Evolutionary conservation across 2,797 vertebrate genomes (phyloP).

Genomic region (Cygnus olor): DNA sequence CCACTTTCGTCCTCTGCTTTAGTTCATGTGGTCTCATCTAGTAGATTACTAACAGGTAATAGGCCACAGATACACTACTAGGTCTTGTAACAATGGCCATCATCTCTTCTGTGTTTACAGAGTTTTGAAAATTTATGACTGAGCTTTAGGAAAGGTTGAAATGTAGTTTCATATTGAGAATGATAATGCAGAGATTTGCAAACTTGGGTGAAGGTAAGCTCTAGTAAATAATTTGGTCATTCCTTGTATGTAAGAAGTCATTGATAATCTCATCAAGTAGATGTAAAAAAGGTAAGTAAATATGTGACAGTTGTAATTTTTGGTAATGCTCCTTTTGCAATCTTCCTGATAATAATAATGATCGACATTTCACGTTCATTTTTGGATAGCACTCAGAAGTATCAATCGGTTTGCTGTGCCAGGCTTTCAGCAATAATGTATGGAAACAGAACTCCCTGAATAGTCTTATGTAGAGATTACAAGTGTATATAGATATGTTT

Average conservation of each 20-base stretch:
- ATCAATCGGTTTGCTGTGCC: neutral
- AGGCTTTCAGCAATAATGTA: neutral
- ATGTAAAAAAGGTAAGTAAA: neutral
- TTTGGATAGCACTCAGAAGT: neutral
- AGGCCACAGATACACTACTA: too few species aligned
- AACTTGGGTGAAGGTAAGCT: neutral
- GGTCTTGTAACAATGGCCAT: neutral
- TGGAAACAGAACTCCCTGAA: neutral
- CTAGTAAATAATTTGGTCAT: neutral
- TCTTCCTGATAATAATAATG: neutral
- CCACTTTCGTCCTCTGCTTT: neutral
- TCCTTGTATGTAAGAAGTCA: neutral
- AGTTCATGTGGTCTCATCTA: neutral
- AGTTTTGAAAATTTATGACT: neutral
- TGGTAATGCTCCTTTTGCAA: neutral
- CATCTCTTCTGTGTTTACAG: neutral
- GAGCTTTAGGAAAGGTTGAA: neutral
- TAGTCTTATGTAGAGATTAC: neutral
- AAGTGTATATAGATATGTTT: neutral
- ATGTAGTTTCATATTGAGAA: neutral
- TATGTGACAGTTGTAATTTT: neutral
- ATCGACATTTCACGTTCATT: neutral
- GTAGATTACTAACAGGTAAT: neutral
- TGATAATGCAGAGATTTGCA: neutral
- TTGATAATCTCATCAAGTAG: neutral